Conservation (phyloP, 2,888 invertebrate species). For the Odontomyia ornata region DNA sequence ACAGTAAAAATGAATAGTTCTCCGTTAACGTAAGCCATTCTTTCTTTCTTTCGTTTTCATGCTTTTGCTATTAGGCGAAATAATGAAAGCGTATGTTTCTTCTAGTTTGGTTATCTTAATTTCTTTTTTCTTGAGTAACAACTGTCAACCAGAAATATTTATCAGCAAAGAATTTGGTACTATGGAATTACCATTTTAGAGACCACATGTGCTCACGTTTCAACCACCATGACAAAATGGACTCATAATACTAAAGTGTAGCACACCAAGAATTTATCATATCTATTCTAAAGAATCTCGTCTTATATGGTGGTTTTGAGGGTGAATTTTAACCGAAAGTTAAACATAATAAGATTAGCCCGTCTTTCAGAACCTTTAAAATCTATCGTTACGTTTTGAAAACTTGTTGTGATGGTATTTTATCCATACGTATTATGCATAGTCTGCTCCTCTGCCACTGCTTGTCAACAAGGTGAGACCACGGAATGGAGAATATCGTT, state of each 20-base stretch:
- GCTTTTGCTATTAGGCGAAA: no score
- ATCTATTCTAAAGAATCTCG: background rate
- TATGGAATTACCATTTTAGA: no score
- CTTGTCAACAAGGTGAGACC: background rate
- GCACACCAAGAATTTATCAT: background rate
- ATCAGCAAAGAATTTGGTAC: no score
- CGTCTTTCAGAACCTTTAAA: conserved; percentile 26
- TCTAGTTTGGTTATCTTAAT: no score
- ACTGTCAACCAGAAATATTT: no score
- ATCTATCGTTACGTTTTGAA: conserved; percentile 24
- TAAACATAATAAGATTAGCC: conserved; percentile 39
- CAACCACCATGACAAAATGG: background rate
- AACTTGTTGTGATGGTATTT: conserved; percentile 16
- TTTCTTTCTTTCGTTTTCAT: no score
- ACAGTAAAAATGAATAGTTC: no score
- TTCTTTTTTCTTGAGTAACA: no score
- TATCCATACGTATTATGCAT: conserved; percentile 20
- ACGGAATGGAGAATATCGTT: conserved; percentile 19
- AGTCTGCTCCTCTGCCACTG: background rate
- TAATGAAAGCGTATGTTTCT: no score
- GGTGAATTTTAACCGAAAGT: conserved; percentile 32
- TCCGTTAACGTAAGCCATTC: no score
- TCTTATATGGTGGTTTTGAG: background rate
- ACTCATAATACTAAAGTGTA: background rate
- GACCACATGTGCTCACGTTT: background rate